Conservation (phyloP, 1,140 invertebrate species). For the Mactra quadrangularis region DNA sequence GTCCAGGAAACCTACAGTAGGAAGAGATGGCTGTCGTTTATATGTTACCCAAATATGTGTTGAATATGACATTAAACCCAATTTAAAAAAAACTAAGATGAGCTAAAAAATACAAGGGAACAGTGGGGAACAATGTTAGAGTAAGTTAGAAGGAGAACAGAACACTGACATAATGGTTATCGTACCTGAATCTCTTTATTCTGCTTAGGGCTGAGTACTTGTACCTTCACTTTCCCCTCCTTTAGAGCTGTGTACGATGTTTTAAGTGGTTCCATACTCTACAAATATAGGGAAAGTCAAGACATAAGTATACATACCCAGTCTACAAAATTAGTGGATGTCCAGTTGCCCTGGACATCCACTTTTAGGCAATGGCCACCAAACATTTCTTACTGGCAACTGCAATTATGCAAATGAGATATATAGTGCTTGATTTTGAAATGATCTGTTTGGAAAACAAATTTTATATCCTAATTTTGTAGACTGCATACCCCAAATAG, state of each 20-base stretch:
- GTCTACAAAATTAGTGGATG: too few relatives aligned
- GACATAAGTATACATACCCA: conserved; percentile 22
- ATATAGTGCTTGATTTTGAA: neutral
- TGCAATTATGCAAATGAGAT: neutral
- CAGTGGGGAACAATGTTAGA: too few relatives aligned
- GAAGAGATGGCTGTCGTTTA: too few relatives aligned
- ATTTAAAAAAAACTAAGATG: too few relatives aligned
- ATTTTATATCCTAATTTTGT: neutral
- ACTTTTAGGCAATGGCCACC: neutral
- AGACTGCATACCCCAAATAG: too few relatives aligned
- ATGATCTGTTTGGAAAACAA: neutral
- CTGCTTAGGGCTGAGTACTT: conserved; percentile 88
- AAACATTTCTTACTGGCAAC: neutral
- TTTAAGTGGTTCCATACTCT: conserved; percentile 73
- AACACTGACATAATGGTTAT: too few relatives aligned
- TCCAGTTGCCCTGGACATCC: conserved; percentile 5
- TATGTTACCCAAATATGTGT: too few relatives aligned
- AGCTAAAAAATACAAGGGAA: too few relatives aligned
- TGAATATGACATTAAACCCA: too few relatives aligned
- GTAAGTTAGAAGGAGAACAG: too few relatives aligned
- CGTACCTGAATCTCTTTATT: conserved; percentile 92
- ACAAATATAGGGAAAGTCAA: conserved; percentile 51
- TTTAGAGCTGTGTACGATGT: conserved; percentile 89
- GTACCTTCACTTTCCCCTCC: conserved; percentile 90
- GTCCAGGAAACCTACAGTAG: too few relatives aligned